Evolutionary conservation across 1,140 invertebrate species (phyloP).

Genomic region (Pseudomyrmex dendroicus): DNA sequence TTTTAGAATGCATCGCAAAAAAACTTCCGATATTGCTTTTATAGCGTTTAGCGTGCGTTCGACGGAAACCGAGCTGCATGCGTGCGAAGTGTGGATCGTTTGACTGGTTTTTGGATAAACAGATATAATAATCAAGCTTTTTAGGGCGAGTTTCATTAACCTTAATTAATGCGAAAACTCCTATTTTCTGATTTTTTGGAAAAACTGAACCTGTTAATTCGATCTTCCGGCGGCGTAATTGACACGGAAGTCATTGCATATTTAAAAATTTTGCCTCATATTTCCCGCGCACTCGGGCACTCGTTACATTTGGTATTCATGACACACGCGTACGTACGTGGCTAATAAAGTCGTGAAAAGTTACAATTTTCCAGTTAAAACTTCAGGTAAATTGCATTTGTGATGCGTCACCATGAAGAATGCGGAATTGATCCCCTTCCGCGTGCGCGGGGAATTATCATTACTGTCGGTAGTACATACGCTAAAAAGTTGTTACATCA

Average conservation of each 20-base stretch:
- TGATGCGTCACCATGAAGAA: slow-evolving; percentile 35
- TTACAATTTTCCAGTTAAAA: slow-evolving; percentile 44
- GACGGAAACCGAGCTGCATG: not conserved
- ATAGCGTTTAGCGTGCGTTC: slow-evolving; percentile 11
- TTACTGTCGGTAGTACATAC: not conserved
- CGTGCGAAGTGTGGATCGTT: not conserved
- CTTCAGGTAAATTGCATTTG: slow-evolving; percentile 35
- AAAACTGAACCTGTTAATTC: not conserved
- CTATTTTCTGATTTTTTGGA: not conserved
- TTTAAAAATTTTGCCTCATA: slow-evolving; percentile 24
- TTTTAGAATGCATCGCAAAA: slow-evolving; percentile 43
- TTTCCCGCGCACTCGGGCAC: not conserved
- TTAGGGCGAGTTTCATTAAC: not conserved
- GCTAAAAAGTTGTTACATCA: slow-evolving; percentile 20
- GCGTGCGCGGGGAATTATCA: slow-evolving; percentile 28
- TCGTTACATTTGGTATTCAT: slow-evolving; percentile 36
- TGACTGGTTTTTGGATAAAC: slow-evolving; percentile 7
- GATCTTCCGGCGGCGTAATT: slow-evolving; percentile 12
- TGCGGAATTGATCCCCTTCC: slow-evolving; percentile 46
- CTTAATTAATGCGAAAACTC: slow-evolving; percentile 30
- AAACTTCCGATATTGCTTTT: slow-evolving; percentile 45
- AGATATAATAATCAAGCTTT: slow-evolving; percentile 13
- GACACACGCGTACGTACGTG: not conserved
- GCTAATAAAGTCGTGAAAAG: slow-evolving; percentile 43
- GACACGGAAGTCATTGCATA: slow-evolving; percentile 17